phyloP scores from a whole-genome alignment of 2,888 invertebrate species.

The Pyrochroa serraticornis region DNA sequence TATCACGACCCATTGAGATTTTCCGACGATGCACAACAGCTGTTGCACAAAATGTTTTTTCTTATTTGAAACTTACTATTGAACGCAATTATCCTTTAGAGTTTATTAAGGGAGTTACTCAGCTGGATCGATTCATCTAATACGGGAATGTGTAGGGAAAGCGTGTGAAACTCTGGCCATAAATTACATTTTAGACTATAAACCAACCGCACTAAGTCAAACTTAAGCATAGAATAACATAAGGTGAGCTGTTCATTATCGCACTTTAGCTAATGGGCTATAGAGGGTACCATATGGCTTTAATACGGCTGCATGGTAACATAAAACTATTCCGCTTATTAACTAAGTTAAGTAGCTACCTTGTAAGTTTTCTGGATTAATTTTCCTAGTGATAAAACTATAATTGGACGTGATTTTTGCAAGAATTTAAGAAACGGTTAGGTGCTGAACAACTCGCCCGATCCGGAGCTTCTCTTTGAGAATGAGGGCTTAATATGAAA shows the following conservation, averaged over 20 bases:
- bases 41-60: background rate
- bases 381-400: too few species aligned
- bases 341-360: slow-evolving; percentile 32
- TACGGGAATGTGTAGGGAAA: slow-evolving; percentile 28
- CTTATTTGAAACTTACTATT: too few species aligned
- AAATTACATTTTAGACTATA: slow-evolving; percentile 38
- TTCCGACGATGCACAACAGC: background rate
- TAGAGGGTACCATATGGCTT: slow-evolving; percentile 39
- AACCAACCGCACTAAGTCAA: slow-evolving; percentile 41
- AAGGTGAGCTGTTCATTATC: slow-evolving; percentile 48
- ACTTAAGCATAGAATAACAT: slow-evolving; percentile 40
- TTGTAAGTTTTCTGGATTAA: too few species aligned
- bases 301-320: slow-evolving; percentile 35
- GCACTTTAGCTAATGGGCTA: slow-evolving; percentile 38
- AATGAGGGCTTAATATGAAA: too few species aligned
- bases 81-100: too few species aligned
- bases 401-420: too few species aligned
- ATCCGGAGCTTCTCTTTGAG: too few species aligned
- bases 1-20: background rate
- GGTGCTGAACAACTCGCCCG: too few species aligned
- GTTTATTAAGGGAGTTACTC: background rate
- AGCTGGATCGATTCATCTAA: slow-evolving; percentile 15
- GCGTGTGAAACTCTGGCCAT: slow-evolving; percentile 33
- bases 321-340: slow-evolving; percentile 34
- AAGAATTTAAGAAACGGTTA: too few species aligned